These are phyloP conservation scores for Ctenoplectra terminalis DNA, from an alignment of 1,140 invertebrate genomes.

Conservation along the genomic window DNA sequence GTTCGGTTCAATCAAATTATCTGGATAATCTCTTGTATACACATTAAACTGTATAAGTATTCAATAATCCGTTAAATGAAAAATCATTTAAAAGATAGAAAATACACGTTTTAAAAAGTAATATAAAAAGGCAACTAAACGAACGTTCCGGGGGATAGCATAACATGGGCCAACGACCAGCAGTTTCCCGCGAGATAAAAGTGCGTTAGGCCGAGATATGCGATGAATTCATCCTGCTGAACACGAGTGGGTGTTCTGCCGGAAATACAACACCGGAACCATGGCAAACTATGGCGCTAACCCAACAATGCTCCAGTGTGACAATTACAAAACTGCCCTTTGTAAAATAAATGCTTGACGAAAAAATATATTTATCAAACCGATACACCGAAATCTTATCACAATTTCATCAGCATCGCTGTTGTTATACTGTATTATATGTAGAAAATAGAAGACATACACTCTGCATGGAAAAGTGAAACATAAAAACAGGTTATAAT, in stretches of 20 bases:
- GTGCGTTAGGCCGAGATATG: constrained; percentile 66
- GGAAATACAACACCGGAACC: constrained; percentile 57
- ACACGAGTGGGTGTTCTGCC: constrained; percentile 65
- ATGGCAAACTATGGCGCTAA: constrained; percentile 2
- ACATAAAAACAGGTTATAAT: too few relatives aligned
- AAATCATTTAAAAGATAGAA: too few relatives aligned
- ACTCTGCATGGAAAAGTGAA: too few relatives aligned
- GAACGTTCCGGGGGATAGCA: constrained; percentile 48
- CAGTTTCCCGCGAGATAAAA: constrained; percentile 73
- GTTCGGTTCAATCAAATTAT: too few relatives aligned
- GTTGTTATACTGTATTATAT: too few relatives aligned
- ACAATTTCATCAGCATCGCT: background rate
- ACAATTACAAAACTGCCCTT: constrained; percentile 17
- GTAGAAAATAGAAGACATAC: too few relatives aligned
- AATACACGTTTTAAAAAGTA: too few relatives aligned
- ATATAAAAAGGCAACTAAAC: background rate
- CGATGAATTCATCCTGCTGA: constrained; percentile 67
- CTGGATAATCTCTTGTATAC: too few relatives aligned
- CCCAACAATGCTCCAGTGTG: background rate
- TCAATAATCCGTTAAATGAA: too few relatives aligned
- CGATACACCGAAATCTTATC: background rate
- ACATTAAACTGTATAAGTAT: too few relatives aligned
- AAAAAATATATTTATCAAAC: constrained; percentile 8
- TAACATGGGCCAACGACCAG: constrained; percentile 76
- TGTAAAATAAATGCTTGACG: background rate